Conservation (phyloP, 2,797 vertebrate species). For the Anabas testudineus region DNA sequence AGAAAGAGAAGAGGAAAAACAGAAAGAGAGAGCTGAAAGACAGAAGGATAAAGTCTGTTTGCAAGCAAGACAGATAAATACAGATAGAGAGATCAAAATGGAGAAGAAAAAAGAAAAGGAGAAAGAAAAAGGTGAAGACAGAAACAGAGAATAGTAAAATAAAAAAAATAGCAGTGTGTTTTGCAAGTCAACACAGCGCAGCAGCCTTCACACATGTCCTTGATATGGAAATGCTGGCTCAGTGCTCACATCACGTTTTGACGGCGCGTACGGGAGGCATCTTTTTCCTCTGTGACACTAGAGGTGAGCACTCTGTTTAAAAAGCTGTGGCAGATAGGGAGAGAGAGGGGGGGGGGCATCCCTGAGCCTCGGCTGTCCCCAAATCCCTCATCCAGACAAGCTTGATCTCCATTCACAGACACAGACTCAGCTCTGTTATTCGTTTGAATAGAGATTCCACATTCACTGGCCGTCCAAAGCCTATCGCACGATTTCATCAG, state of each 20-base stretch:
- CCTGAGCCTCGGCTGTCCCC: conserved; percentile 54
- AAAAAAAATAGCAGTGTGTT: conserved; percentile 45
- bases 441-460: conserved; percentile 56
- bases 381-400: conserved; percentile 71
- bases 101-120: not conserved
- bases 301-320: conserved; percentile 66
- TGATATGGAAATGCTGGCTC: conserved; percentile 74
- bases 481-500: conserved; percentile 58
- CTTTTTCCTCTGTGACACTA: conserved; percentile 54
- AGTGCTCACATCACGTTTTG: conserved; percentile 63
- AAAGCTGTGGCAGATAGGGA: conserved; percentile 28
- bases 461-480: conserved; percentile 30
- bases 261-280: conserved; percentile 60
- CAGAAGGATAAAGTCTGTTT: conserved; percentile 14
- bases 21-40: conserved; percentile 19
- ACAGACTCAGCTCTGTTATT: conserved; percentile 53
- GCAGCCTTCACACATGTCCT: conserved; percentile 60
- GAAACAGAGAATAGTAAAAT: conserved; percentile 51
- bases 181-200: conserved; percentile 57
- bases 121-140: conserved; percentile 19
- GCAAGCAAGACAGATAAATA: conserved; percentile 21
- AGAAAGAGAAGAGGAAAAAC: not conserved
- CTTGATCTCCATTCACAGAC: conserved; percentile 71
- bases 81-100: conserved; percentile 33
- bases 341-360: conserved; percentile 45